A percentile compares a stretch with the other conserved stretches of the same genome.
Evolutionary conservation across 2,113 vertebrate genomes (phyloP).

Genomic region (Microtus oregoni): DNA sequence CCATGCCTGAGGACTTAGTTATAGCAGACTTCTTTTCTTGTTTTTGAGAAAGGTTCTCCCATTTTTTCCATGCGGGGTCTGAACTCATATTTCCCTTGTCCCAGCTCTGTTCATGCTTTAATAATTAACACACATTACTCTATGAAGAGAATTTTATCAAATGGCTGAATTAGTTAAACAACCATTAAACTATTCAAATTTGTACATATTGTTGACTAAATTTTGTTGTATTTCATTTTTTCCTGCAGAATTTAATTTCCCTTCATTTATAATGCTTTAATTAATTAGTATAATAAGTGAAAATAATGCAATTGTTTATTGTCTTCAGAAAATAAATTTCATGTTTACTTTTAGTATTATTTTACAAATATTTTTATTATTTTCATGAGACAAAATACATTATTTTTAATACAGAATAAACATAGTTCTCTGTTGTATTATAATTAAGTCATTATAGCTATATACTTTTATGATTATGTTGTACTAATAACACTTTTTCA

Average conservation of each 20-base stretch:
- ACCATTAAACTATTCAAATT: background rate
- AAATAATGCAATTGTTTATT: background rate
- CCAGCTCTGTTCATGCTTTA: background rate
- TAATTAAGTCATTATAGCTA: background rate
- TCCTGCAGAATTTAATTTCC: background rate
- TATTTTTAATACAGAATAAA: background rate
- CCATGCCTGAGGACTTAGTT: background rate
- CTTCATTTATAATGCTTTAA: background rate
- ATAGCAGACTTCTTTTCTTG: background rate
- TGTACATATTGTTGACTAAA: background rate
- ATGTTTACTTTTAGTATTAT: background rate
- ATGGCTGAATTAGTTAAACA: background rate
- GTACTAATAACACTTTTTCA: background rate
- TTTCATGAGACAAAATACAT: too few species aligned
- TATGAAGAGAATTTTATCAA: background rate
- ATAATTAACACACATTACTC: too few species aligned
- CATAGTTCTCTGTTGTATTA: background rate
- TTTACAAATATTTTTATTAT: background rate
- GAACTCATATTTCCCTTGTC: background rate
- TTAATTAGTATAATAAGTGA: background rate
- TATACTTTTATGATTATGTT: background rate
- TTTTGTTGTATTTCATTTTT: background rate
- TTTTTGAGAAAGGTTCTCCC: background rate
- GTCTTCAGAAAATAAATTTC: background rate
- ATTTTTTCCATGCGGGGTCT: background rate